These are phyloP conservation scores for Crotophaga sulcirostris DNA, from an alignment of 2,113 vertebrate genomes.

Conservation along the genomic window DNA sequence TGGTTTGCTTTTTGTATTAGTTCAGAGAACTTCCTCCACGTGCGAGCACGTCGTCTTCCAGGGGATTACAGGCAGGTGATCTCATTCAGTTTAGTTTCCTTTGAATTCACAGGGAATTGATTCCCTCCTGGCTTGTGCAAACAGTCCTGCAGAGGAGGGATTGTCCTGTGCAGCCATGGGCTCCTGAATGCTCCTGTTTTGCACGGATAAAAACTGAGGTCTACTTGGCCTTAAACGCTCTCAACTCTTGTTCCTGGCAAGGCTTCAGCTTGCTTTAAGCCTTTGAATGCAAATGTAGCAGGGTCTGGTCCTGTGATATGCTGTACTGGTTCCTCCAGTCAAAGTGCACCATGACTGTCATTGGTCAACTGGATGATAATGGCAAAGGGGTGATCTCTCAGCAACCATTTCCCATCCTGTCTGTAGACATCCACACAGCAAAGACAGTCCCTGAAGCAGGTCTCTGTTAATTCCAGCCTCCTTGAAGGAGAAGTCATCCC, in stretches of 20 bases:
- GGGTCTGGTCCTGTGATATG: neutral
- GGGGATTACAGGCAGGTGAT: neutral
- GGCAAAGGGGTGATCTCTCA: neutral
- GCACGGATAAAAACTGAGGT: neutral
- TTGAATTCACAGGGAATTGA: neutral
- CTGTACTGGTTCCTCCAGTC: neutral
- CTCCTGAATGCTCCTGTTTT: neutral
- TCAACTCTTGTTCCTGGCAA: neutral
- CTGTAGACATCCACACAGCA: neutral
- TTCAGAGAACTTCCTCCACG: neutral
- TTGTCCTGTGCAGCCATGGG: fast-evolving
- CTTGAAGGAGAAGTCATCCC: neutral
- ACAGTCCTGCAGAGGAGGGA: neutral
- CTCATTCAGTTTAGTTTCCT: neutral
- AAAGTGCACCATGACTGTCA: neutral
- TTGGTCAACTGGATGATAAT: neutral
- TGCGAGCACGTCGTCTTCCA: neutral
- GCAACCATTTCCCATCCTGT: neutral
- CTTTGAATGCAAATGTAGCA: neutral
- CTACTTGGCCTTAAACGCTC: neutral
- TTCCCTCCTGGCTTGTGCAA: neutral
- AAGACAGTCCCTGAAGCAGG: neutral
- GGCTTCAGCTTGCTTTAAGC: neutral
- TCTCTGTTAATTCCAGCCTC: neutral
- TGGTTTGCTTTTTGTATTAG: neutral